Conservation (phyloP, 2,113 vertebrate species). For the Mormyrus iriodes region DNA sequence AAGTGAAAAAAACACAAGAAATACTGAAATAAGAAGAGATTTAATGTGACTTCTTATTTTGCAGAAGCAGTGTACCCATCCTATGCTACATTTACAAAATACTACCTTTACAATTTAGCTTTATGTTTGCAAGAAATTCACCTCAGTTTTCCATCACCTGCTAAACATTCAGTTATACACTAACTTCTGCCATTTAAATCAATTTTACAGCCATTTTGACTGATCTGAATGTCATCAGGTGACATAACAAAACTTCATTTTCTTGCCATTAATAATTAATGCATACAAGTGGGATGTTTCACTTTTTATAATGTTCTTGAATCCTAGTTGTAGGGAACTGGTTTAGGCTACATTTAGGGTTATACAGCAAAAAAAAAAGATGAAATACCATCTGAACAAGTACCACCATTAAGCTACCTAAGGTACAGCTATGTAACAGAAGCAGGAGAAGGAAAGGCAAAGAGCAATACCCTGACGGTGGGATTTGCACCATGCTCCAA, state of each 20-base stretch:
- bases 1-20: background rate
- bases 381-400: background rate
- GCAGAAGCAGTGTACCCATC: background rate
- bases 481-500: slow-evolving; percentile 87
- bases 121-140: background rate
- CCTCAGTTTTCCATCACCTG: background rate
- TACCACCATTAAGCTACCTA: background rate
- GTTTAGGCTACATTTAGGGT: background rate
- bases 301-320: background rate
- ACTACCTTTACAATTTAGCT: background rate
- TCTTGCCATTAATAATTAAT: background rate
- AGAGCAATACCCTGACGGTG: slow-evolving; percentile 64
- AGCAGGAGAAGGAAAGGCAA: background rate
- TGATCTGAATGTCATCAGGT: background rate
- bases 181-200: background rate
- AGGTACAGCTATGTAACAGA: background rate
- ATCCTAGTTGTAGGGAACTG: background rate
- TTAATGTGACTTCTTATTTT: background rate
- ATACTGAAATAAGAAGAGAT: background rate
- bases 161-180: background rate
- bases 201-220: background rate
- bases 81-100: background rate
- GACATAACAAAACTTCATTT: background rate
- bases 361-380: background rate
- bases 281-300: background rate